Evolutionary conservation across 2,888 invertebrate species (phyloP).

Genomic region (Morpho helenor): DNA sequence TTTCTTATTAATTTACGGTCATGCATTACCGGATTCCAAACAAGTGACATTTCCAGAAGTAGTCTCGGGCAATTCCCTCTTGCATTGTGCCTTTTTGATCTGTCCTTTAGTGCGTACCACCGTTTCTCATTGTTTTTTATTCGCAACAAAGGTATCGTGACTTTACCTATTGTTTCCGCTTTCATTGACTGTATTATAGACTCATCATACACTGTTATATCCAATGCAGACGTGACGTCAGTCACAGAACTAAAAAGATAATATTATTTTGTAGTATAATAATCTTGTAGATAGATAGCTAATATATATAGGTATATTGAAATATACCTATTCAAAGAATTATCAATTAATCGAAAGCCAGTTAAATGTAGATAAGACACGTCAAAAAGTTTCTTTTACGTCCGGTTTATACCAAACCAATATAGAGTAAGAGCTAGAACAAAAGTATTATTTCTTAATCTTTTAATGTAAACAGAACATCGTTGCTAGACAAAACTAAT

Average conservation of each 20-base stretch:
- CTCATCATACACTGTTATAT: constrained; percentile 61
- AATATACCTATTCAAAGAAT: neutral
- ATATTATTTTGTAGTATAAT: neutral
- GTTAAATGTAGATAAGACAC: no score
- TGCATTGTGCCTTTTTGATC: constrained; percentile 51
- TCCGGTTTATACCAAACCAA: no score
- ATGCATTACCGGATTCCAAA: constrained; percentile 65
- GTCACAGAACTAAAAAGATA: constrained; percentile 51
- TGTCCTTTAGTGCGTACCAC: constrained; percentile 65
- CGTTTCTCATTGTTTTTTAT: constrained; percentile 61
- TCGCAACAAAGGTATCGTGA: constrained; percentile 62
- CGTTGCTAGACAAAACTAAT: no score
- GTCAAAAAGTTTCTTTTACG: no score
- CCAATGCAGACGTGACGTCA: constrained; percentile 64
- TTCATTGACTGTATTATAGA: constrained; percentile 51
- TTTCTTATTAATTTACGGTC: neutral
- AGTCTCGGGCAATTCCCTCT: constrained; percentile 63
- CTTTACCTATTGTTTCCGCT: constrained; percentile 57
- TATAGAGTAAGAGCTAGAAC: no score
- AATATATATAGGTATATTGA: no score
- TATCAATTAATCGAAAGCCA: constrained; percentile 15
- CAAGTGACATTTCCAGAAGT: constrained; percentile 63
- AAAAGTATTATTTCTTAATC: no score
- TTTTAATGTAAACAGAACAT: no score
- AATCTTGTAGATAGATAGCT: no score